A percentile compares a stretch with the other conserved stretches of the same genome.
Conservation (phyloP, 37 sponge, comb jelly and placozoan genomes). For the Crambe crambe region DNA sequence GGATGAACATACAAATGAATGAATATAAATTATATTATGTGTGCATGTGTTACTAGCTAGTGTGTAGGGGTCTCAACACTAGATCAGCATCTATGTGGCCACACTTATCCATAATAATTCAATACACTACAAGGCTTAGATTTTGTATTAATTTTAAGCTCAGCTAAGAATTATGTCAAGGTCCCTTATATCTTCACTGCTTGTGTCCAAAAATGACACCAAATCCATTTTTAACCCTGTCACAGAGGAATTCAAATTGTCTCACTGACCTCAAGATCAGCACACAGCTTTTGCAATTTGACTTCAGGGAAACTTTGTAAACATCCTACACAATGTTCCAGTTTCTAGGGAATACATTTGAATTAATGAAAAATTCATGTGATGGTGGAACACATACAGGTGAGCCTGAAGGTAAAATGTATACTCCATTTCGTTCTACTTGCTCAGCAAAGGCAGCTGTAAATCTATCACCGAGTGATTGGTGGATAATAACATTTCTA, state of each 20-base stretch:
- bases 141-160: no score
- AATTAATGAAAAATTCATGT: background rate
- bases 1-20: background rate
- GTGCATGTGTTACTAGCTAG: no score
- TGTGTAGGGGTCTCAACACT: no score
- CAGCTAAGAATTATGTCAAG: no score
- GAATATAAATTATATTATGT: background rate
- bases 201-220: no score
- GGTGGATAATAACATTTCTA: conserved; percentile 82
- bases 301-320: conserved; percentile 68
- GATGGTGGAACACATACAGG: conserved; percentile 44
- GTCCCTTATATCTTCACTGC: no score
- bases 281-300: conserved; percentile 87
- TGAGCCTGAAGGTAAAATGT: conserved; percentile 39
- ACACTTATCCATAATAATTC: no score
- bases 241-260: no score
- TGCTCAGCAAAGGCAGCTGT: conserved; percentile 81
- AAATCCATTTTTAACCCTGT: no score
- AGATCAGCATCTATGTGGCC: no score
- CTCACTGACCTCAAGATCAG: conserved; percentile 33
- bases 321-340: conserved; percentile 94
- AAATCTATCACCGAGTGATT: conserved; percentile 89
- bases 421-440: conserved; percentile 71
- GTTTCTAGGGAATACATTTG: conserved; percentile 12
- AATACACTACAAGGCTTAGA: no score